Evolutionary conservation across 1,140 invertebrate species (phyloP), one percentile per base, ranked within the genome.

Genomic region (Nymphalis io): DNA sequence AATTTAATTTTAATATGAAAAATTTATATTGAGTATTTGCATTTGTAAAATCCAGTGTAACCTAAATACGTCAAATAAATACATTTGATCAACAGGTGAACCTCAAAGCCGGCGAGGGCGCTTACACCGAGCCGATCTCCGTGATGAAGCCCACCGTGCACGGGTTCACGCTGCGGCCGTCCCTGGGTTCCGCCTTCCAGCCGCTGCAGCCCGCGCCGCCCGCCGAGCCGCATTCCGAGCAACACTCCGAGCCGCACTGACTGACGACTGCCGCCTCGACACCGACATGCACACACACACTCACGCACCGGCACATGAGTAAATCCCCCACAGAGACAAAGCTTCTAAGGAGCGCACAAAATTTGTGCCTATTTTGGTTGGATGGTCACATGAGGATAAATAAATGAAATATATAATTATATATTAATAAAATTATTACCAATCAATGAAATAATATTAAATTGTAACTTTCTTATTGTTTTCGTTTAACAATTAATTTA

Each of bases 151-250:
- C 95, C 80, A 94, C 95, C 57, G 93, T 94, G 84, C 76, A 83
- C 42, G 94, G 93, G 72, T 96, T 96, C 92, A 95, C 96, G 75
- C 92, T 97, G 80, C 95, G 95, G 80, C 96, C 96, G 63, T 96
- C 96, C 83, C 93, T 95, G 70, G 95, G 96, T 70, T 97, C 96
- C 48, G 96, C 96, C 70, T 97, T 97, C 92, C 94, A 96, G 88
- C 95, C 95, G 73, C 92, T 96, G 70, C 94, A 95, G 83, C 94
- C 95, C 70, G 89, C 91, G 72, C 81, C 90, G 18, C 72, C 79
- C 33, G 59, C 78, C 33, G 27, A 75, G 16, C 75, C 78, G 73
- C 84, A 92, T 82, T 90, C 78, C 70, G 15, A 55, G 44, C 73
- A 57, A 40, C 73, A 33, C 46, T 15, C 39, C 13, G 6, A 46